phyloP scores from a whole-genome alignment of 2,888 invertebrate genomes.

The Crematogaster levior region DNA sequence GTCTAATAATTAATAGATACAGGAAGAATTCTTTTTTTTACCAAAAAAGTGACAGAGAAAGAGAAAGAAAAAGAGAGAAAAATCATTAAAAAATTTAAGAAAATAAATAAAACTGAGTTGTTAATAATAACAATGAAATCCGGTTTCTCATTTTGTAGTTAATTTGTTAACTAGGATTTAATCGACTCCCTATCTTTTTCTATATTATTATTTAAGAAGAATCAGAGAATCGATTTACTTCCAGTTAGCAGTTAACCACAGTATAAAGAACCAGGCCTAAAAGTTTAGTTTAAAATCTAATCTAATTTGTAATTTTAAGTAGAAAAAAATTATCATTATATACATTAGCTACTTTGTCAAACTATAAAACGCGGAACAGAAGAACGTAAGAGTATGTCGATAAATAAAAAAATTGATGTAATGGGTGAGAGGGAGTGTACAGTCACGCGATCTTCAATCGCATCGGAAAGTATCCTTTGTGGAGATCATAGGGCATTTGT shows the following conservation, averaged over 20 bases:
- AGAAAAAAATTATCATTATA: background rate
- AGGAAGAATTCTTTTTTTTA: background rate
- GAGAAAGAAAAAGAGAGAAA: background rate
- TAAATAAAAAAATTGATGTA: conserved; percentile 70
- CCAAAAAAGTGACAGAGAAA: no score
- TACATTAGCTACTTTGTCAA: conserved; percentile 26
- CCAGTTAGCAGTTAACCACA: no score
- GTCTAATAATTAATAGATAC: background rate
- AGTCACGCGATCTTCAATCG: conserved; percentile 75
- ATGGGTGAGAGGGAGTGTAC: conserved; percentile 72
- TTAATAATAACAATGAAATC: no score
- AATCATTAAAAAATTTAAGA: background rate
- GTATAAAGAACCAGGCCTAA: no score
- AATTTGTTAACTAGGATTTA: no score
- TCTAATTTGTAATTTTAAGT: conserved; percentile 3
- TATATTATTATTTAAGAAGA: no score
- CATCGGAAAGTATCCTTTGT: conserved; percentile 60
- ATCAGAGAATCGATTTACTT: no score
- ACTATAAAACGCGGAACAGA: conserved; percentile 29
- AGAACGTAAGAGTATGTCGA: conserved; percentile 54
- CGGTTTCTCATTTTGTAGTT: no score
- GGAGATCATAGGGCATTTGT: conserved; percentile 59
- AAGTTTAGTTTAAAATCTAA: background rate
- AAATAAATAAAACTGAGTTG: background rate
- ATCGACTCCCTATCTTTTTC: no score